phyloP scores from a whole-genome alignment of 1,140 invertebrate genomes.

The Medauroidea extradentata region DNA sequence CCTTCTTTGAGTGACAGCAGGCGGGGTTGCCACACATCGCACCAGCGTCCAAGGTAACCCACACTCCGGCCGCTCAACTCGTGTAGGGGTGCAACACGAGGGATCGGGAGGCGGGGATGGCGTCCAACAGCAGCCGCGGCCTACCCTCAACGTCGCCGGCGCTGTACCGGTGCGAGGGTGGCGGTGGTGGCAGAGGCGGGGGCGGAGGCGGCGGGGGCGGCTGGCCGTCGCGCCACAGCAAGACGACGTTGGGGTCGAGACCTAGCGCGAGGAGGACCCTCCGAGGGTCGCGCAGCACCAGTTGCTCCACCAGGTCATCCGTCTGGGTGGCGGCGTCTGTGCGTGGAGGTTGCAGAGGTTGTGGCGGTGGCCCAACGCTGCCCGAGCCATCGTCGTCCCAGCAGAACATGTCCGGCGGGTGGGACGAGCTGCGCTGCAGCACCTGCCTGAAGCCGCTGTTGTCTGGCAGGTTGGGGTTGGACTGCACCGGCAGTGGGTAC shows the following conservation, averaged over 20 bases:
- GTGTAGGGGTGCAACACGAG: conserved; percentile 39
- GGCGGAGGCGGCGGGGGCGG: background rate
- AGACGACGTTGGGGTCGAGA: conserved; percentile 41
- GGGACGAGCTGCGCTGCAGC: conserved; percentile 67
- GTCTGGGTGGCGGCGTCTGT: conserved; percentile 40
- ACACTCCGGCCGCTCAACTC: no score
- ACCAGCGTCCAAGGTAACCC: no score
- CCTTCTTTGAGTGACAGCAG: no score
- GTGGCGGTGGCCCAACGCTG: background rate
- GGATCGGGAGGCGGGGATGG: conserved; percentile 37
- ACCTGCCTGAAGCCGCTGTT: conserved; percentile 32
- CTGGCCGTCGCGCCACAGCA: background rate
- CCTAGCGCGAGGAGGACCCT: conserved; percentile 47
- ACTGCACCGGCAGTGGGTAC: conserved; percentile 25
- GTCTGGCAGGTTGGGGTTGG: conserved; percentile 14
- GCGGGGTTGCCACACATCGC: no score
- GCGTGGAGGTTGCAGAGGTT: background rate
- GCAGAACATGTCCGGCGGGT: conserved; percentile 74
- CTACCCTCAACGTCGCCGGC: conserved; percentile 42
- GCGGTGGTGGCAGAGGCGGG: background rate
- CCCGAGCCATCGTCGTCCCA: conserved; percentile 53
- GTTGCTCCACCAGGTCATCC: conserved; percentile 43
- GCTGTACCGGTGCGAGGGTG: conserved; percentile 34
- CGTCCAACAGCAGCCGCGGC: conserved; percentile 29
- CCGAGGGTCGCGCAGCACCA: conserved; percentile 46